A percentile compares a stretch with the other conserved stretches of the same genome.
phyloP scores from a whole-genome alignment of 2,113 vertebrate species.

The Cyanoderma ruficeps region DNA sequence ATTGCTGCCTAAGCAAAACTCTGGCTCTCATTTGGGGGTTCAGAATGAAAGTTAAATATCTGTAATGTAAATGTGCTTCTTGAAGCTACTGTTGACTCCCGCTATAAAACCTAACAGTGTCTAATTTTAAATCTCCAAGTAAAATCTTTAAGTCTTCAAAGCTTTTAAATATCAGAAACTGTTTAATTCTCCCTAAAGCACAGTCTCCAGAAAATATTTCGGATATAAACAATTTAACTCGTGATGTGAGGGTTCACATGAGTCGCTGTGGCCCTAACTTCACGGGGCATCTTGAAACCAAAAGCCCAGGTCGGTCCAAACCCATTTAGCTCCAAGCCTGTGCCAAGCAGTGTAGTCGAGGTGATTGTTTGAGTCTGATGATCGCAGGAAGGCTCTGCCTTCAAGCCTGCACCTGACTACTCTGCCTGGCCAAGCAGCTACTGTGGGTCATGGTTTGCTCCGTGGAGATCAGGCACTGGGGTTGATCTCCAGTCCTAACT shows the following conservation, averaged over 20 bases:
- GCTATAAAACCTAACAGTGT: neutral
- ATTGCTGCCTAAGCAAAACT: neutral
- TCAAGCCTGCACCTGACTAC: neutral
- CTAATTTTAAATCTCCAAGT: neutral
- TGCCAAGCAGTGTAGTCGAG: neutral
- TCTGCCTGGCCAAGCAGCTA: neutral
- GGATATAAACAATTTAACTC: neutral
- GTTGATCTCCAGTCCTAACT: neutral
- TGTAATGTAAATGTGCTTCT: neutral
- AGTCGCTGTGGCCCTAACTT: neutral
- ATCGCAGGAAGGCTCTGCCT: neutral
- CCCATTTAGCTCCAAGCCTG: neutral
- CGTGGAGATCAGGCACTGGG: accelerated
- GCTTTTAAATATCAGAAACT: neutral
- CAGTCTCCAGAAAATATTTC: conserved; percentile 11
- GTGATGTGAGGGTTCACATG: neutral
- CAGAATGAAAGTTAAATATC: neutral
- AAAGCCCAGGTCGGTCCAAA: neutral
- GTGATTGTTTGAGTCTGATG: neutral
- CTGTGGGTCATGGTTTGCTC: neutral
- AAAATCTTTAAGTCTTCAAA: neutral
- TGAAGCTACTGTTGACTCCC: neutral
- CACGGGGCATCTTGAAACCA: neutral
- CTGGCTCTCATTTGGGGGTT: neutral
- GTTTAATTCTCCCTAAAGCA: neutral